These are phyloP conservation scores for Tyto alba DNA, from an alignment of 2,113 vertebrate species.

Conservation along the genomic window DNA sequence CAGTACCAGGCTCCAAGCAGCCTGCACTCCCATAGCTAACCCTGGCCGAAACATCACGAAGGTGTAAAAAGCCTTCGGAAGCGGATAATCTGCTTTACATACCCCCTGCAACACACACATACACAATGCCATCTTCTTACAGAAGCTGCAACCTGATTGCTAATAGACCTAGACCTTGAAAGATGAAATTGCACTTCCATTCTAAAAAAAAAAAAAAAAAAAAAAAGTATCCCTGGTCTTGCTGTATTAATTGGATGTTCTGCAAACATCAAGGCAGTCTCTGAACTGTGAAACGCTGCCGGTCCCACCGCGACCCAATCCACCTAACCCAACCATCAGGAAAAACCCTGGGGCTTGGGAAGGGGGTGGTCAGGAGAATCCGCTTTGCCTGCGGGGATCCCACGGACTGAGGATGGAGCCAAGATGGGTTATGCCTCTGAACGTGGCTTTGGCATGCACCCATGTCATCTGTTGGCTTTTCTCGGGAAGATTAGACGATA, in stretches of 20 bases:
- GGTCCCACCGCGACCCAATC: neutral
- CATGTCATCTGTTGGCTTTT: neutral
- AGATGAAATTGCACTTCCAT: neutral
- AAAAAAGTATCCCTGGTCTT: neutral
- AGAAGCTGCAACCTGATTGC: neutral
- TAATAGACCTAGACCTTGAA: neutral
- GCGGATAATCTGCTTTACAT: neutral
- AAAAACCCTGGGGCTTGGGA: rapidly evolving
- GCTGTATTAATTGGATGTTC: neutral
- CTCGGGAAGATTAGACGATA: neutral
- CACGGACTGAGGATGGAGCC: neutral
- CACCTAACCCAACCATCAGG: neutral
- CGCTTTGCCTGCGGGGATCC: neutral
- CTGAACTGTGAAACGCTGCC: neutral
- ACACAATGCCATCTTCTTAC: neutral
- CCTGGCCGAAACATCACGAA: neutral
- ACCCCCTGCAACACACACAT: neutral
- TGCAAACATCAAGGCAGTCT: neutral
- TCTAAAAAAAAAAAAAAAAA: too few species aligned
- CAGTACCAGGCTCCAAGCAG: neutral
- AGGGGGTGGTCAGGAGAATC: rapidly evolving
- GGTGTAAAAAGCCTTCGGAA: neutral
- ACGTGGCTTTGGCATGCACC: neutral
- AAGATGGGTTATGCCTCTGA: neutral
- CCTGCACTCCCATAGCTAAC: rapidly evolving